phyloP scores from a whole-genome alignment of 2,113 vertebrate species.

The Geococcyx californianus region DNA sequence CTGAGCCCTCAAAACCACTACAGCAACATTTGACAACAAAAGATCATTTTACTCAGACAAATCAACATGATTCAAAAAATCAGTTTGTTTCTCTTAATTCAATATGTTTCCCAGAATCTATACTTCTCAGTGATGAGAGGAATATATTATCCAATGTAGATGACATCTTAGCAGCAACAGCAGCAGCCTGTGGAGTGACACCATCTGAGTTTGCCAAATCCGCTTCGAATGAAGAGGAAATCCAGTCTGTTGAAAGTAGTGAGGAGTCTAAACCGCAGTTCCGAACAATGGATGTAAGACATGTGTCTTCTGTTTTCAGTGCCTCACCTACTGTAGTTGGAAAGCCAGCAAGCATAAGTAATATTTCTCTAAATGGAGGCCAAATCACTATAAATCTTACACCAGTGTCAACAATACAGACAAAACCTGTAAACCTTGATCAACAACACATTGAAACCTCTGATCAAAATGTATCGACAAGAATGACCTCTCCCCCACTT shows the following conservation, averaged over 20 bases:
- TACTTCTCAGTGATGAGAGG: constrained; percentile 92
- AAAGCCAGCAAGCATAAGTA: constrained; percentile 82
- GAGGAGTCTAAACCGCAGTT: constrained; percentile 87
- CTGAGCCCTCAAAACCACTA: constrained; percentile 83
- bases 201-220: constrained; percentile 94
- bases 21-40: constrained; percentile 82
- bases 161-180: constrained; percentile 95
- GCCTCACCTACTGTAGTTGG: constrained; percentile 78
- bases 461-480: constrained; percentile 70
- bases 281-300: constrained; percentile 83
- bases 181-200: constrained; percentile 91
- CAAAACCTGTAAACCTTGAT: constrained; percentile 75
- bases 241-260: constrained; percentile 77
- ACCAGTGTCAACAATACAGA: constrained; percentile 71
- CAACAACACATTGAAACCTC: constrained; percentile 75
- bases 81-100: constrained; percentile 92
- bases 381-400: constrained; percentile 84
- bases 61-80: constrained; percentile 89
- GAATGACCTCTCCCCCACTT: constrained; percentile 67
- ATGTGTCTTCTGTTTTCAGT: constrained; percentile 84
- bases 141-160: constrained; percentile 96
- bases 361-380: constrained; percentile 85
- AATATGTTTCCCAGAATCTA: constrained; percentile 95
- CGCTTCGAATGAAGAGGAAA: constrained; percentile 82
- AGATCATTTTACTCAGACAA: constrained; percentile 85